Conservation (phyloP, 2,113 vertebrate genomes). For the Gavia stellata region DNA sequence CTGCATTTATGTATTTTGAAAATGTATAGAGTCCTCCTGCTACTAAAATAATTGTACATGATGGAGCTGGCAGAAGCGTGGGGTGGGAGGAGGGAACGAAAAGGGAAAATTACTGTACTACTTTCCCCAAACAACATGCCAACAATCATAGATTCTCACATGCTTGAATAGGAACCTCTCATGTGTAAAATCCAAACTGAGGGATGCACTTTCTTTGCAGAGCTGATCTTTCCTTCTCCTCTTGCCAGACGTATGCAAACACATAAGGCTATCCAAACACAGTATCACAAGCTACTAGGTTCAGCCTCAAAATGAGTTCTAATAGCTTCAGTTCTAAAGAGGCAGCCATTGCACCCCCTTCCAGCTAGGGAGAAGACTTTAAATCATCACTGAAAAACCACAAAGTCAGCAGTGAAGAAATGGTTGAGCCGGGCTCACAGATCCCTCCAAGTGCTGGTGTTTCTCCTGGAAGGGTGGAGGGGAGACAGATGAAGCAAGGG, state of each 20-base stretch:
- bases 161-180: slow-evolving; percentile 26
- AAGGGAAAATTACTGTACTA: background rate
- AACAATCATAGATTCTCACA: background rate
- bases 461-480: background rate
- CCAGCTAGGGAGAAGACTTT: background rate
- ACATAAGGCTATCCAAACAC: background rate
- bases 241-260: background rate
- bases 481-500: background rate
- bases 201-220: background rate
- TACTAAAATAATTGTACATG: background rate
- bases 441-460: fast-evolving
- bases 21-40: background rate
- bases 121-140: background rate
- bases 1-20: background rate
- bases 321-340: background rate
- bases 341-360: background rate
- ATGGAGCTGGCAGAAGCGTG: background rate
- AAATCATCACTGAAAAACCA: background rate
- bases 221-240: background rate
- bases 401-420: background rate
- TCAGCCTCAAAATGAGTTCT: background rate
- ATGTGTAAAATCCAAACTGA: slow-evolving; percentile 49
- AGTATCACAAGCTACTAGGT: background rate
- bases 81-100: background rate
- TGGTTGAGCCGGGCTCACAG: background rate